Evolutionary conservation across 2,888 invertebrate genomes (phyloP).

Genomic region (Aethes cnicana): DNA sequence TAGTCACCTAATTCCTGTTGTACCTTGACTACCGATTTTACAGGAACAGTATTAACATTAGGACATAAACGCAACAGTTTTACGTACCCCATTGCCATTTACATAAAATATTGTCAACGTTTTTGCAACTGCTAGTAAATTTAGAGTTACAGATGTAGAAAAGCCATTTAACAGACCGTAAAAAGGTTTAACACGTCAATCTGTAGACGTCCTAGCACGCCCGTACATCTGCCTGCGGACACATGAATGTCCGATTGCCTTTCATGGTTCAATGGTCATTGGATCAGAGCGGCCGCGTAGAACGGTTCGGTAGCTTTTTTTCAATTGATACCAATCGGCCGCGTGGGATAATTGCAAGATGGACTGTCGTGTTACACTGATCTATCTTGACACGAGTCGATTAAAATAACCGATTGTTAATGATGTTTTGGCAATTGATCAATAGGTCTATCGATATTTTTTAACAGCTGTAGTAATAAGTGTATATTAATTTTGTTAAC

Average conservation of each 20-base stretch:
- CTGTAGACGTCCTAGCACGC: constrained; percentile 21
- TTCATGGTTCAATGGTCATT: constrained; percentile 63
- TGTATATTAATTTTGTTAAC: too few species aligned
- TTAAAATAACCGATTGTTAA: constrained; percentile 71
- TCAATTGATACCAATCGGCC: constrained; percentile 47
- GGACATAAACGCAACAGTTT: too few species aligned
- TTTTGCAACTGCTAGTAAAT: too few species aligned
- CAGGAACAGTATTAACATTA: too few species aligned
- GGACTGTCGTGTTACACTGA: constrained; percentile 5
- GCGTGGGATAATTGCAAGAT: constrained; percentile 53
- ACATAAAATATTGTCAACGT: too few species aligned
- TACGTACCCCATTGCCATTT: too few species aligned
- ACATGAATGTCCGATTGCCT: constrained; percentile 38
- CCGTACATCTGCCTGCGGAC: constrained; percentile 45
- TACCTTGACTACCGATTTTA: too few species aligned
- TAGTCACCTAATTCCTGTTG: too few species aligned
- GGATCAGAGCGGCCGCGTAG: constrained; percentile 48
- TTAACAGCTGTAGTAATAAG: background rate
- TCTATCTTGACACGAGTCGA: constrained; percentile 52
- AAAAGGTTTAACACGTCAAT: constrained; percentile 26
- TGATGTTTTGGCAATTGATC: constrained; percentile 62
- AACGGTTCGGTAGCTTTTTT: constrained; percentile 56
- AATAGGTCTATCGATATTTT: constrained; percentile 54
- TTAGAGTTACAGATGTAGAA: too few species aligned
- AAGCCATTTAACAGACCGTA: constrained; percentile 5